Evolutionary conservation across 2,797 vertebrate genomes (phyloP), one percentile per base, ranked within the genome.

Genomic region (Sebastes oblongus): DNA sequence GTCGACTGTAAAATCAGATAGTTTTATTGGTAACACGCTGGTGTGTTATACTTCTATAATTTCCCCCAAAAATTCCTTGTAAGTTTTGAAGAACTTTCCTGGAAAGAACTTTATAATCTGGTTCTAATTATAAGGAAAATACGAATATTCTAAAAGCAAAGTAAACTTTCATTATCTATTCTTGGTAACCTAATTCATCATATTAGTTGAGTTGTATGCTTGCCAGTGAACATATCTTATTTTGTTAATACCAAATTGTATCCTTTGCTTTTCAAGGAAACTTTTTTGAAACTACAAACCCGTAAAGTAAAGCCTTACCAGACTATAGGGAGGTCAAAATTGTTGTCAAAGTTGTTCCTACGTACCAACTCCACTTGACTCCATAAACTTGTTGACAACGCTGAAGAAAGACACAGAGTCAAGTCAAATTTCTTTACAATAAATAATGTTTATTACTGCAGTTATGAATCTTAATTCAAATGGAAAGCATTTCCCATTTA

Each of bases 401-500:
- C 36, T 29, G 8, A 78, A 77, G 1, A 69, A 69, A 79, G 10
- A 76, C 61, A 69, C 12, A 70, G 0, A 70, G 3, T 50, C 30
- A 8, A 73, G 55, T 68, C 25, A 76, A 46, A 64, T 78, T 22
- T 83, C 61, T 88, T 83, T 81, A 89, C 81, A 92, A 90, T 92
- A 92, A 92, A 92, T 93, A 78, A 75, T 72, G 39, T 93, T 93
- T 93, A 93, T 92, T 94, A 88, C 77, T 83, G 81, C 85, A 78
- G 50, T 82, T 87, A 74, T 86, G 84, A 69, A 84, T 84, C 83
- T 88, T 80, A 87, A 78, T 81, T 86, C 30, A 81, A 81, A 80
- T 78, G 72, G 80, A 86, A 86, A 85, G 91, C 91, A 82, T 88
- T 81, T 91, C 52, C 69, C 72, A 18, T 75, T 73, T 58, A 58